A percentile compares a stretch with the other conserved stretches of the same genome.
Conservation (phyloP, 35 echinoderm and acorn worm species). For the Heliocidaris tuberculata region DNA sequence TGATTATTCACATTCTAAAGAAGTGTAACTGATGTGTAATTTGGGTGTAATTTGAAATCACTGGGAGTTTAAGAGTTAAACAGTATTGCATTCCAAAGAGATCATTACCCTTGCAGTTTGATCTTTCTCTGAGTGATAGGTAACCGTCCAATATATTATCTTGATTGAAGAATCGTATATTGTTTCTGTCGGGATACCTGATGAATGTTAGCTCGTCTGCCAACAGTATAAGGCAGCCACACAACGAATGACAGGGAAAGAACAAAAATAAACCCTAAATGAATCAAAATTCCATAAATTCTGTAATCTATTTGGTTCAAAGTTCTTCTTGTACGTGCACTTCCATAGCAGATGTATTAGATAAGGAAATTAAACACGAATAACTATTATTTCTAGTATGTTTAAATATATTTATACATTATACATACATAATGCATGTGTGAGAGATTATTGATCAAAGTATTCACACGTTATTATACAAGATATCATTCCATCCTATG, state of each 20-base stretch:
- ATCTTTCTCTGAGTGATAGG: neutral
- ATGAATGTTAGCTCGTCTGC: constrained; percentile 26
- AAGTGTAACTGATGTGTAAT: neutral
- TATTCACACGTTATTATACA: neutral
- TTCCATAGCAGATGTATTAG: neutral
- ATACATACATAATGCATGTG: no score
- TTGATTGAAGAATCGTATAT: constrained; percentile 31
- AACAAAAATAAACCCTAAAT: constrained; percentile 4
- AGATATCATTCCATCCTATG: neutral
- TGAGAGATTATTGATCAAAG: neutral
- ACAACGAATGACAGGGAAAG: neutral
- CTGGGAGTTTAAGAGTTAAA: neutral
- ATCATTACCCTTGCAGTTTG: constrained; percentile 9
- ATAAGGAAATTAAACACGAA: neutral
- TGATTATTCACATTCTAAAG: no score
- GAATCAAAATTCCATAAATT: constrained; percentile 31
- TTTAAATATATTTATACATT: no score
- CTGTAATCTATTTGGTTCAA: constrained; percentile 1
- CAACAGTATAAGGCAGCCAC: neutral
- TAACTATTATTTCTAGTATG: neutral
- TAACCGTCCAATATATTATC: constrained; percentile 33
- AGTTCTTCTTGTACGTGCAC: neutral
- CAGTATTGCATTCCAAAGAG: neutral
- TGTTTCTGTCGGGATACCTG: constrained; percentile 41
- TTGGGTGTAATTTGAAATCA: neutral